Evolutionary conservation across 1,140 invertebrate genomes (phyloP).

Genomic region (Tetranychus cinnabarinus): DNA sequence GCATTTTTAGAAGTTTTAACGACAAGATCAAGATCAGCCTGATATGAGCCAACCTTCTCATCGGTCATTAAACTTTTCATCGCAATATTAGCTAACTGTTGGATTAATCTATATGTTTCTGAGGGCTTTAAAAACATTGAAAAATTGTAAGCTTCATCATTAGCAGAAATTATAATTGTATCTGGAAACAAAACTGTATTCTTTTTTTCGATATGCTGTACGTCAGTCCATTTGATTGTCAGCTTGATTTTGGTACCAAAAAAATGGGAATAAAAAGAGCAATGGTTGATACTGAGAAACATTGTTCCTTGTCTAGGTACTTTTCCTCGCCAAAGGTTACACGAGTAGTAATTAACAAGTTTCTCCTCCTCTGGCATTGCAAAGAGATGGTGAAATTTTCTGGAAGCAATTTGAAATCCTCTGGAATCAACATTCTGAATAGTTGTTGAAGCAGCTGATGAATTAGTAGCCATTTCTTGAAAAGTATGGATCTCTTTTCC

Average conservation of each 20-base stretch:
- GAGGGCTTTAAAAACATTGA: constrained; percentile 66
- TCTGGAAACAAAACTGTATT: constrained; percentile 42
- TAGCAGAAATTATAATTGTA: constrained; percentile 55
- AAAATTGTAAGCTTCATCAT: constrained; percentile 57
- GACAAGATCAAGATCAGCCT: constrained; percentile 11
- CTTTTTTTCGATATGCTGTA: constrained; percentile 19
- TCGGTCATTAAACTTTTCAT: constrained; percentile 45
- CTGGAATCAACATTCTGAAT: not conserved
- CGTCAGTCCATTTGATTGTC: constrained; percentile 42
- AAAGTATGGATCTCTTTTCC: too few species aligned
- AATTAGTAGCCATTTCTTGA: too few species aligned
- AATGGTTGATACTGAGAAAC: constrained; percentile 79
- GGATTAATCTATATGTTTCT: constrained; percentile 73
- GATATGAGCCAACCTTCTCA: not conserved
- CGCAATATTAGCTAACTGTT: constrained; percentile 84
- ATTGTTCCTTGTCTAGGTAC: constrained; percentile 83
- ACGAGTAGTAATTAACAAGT: constrained; percentile 59
- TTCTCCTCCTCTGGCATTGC: constrained; percentile 78
- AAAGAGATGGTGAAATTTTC: constrained; percentile 71
- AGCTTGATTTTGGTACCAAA: constrained; percentile 67
- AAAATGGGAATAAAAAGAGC: constrained; percentile 87
- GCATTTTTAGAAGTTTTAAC: constrained; percentile 39
- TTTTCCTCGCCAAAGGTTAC: constrained; percentile 72
- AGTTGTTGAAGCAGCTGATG: not conserved
- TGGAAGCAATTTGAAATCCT: constrained; percentile 48